Evolutionary conservation across 2,797 vertebrate species (phyloP).

Genomic region (Ptychobarbus kaznakovi): DNA sequence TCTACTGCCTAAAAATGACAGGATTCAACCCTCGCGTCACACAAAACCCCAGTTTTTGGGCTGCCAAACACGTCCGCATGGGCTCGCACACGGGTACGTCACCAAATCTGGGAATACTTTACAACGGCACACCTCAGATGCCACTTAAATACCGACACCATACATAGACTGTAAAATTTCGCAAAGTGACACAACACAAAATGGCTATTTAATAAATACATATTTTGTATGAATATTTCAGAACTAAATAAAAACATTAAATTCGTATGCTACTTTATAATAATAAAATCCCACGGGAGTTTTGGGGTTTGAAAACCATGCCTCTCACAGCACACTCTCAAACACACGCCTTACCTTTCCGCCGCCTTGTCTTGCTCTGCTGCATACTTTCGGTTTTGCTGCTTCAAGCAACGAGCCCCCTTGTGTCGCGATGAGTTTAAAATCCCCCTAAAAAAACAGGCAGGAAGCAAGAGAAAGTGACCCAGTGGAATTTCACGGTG

Average conservation of each 20-base stretch:
- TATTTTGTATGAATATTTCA: neutral
- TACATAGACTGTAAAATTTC: no score
- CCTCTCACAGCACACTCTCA: neutral
- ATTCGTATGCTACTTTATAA: neutral
- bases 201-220: neutral
- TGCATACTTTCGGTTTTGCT: conserved; percentile 28
- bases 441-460: conserved; percentile 14
- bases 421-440: neutral
- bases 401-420: neutral
- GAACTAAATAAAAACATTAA: neutral
- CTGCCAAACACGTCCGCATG: neutral
- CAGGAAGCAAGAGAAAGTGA: neutral
- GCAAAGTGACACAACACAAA: neutral
- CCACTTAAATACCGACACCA: neutral
- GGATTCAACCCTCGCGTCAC: neutral
- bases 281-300: neutral
- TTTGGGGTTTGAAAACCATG: neutral
- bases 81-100: neutral
- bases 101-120: neutral
- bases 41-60: neutral
- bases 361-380: conserved; percentile 1
- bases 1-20: neutral
- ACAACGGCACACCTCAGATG: neutral
- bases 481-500: neutral
- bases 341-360: conserved; percentile 28